Percentiles rank a stretch among this genome's conserved stretches.
These are phyloP conservation scores for Planiliza haematocheilus DNA, from an alignment of 2,113 vertebrate genomes.

Conservation along the genomic window DNA sequence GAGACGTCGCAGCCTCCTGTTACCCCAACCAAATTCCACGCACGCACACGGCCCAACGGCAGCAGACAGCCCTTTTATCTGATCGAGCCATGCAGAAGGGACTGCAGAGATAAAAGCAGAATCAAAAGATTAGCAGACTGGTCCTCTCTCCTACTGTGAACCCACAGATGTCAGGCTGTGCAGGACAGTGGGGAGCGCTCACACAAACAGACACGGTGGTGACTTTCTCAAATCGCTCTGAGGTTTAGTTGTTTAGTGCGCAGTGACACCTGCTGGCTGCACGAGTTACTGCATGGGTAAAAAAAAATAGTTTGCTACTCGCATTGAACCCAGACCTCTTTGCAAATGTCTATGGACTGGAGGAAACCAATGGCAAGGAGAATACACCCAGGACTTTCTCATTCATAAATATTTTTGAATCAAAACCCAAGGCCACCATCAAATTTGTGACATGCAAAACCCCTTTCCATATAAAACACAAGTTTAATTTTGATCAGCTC, in stretches of 20 bases:
- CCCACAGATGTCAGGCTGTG: not conserved
- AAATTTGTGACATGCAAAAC: too few species aligned
- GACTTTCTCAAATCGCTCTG: not conserved
- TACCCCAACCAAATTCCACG: not conserved
- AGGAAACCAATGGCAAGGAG: too few species aligned
- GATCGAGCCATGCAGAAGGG: slow-evolving; percentile 13
- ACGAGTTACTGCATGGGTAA: slow-evolving; percentile 13
- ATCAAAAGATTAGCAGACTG: not conserved
- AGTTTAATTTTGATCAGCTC: too few species aligned
- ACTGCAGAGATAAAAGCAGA: slow-evolving; percentile 38
- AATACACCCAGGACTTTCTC: too few species aligned
- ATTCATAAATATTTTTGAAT: too few species aligned
- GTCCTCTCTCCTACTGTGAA: too few species aligned
- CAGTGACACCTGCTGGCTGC: slow-evolving; percentile 52
- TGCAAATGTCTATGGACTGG: not conserved
- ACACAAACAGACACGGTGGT: not conserved
- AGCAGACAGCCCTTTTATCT: slow-evolving; percentile 42
- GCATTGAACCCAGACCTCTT: not conserved
- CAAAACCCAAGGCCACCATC: too few species aligned
- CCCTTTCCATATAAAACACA: too few species aligned
- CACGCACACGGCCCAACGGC: slow-evolving; percentile 19
- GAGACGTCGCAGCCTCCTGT: not conserved
- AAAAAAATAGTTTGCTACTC: too few species aligned
- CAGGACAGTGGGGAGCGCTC: not conserved
- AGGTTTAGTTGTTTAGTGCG: not conserved